Evolutionary conservation across 2,797 vertebrate genomes (phyloP).

Genomic region (Acrocephalus scirpaceus): DNA sequence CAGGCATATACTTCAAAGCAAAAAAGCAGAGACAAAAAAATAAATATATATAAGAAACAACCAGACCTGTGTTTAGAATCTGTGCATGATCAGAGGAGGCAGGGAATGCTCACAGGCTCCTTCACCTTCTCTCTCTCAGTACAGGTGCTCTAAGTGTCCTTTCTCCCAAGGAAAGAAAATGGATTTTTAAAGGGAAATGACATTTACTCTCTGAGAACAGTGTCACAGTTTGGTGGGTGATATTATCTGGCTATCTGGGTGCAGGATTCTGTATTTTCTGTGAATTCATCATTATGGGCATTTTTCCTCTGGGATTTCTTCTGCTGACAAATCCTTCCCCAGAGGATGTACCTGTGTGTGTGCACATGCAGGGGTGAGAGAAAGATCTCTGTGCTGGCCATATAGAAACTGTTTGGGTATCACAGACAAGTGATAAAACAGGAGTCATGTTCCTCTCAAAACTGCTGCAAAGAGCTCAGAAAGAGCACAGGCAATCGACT

Average conservation of each 20-base stretch:
- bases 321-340: not conserved
- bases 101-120: not conserved
- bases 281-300: not conserved
- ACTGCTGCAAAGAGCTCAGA: not conserved
- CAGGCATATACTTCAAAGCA: conserved; percentile 17
- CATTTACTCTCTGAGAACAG: not conserved
- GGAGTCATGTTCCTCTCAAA: not conserved
- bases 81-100: not conserved
- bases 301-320: not conserved
- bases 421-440: not conserved
- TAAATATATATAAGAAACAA: not conserved
- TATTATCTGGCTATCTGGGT: not conserved
- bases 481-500: not conserved
- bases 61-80: not conserved
- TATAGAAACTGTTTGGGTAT: not conserved
- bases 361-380: fast-evolving
- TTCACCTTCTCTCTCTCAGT: not conserved
- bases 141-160: not conserved
- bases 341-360: not conserved
- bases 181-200: not conserved
- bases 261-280: not conserved
- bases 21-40: not conserved
- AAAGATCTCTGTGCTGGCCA: not conserved
- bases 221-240: not conserved
- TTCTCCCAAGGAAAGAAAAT: not conserved